phyloP scores from a whole-genome alignment of 2,797 vertebrate species.

The Poecile montanus region DNA sequence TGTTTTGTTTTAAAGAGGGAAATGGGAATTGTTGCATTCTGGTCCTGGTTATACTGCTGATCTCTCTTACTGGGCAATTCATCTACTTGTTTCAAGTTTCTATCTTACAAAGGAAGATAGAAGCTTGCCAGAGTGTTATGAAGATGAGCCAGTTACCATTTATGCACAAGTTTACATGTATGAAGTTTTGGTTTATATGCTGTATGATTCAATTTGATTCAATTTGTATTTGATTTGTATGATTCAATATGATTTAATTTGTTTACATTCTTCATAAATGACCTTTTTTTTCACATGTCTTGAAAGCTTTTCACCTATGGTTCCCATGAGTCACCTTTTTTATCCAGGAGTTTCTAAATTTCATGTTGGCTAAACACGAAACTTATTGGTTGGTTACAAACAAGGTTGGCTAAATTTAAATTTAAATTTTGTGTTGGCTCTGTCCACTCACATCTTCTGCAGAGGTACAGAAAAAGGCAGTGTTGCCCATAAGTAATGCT shows the following conservation, averaged over 20 bases:
- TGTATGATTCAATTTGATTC: background rate
- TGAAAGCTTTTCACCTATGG: background rate
- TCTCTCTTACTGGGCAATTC: background rate
- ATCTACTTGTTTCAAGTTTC: background rate
- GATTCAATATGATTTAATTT: background rate
- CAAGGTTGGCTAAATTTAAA: too few relatives aligned
- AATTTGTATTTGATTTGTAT: too few relatives aligned
- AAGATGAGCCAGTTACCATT: background rate
- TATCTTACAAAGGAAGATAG: background rate
- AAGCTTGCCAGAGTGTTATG: background rate
- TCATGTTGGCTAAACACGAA: rapidly evolving
- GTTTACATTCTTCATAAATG: background rate
- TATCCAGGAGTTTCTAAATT: background rate
- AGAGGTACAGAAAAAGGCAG: background rate
- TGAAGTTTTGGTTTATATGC: background rate
- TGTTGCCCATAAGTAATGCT: background rate
- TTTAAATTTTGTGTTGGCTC: background rate
- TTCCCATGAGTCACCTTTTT: background rate
- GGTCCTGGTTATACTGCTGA: background rate
- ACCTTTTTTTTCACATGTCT: background rate
- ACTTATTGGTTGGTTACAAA: too few relatives aligned
- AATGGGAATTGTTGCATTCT: background rate
- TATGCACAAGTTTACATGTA: background rate
- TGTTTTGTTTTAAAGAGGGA: background rate
- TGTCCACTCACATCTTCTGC: background rate